phyloP scores from a whole-genome alignment of 2,888 invertebrate genomes.

The Drosophila glabriapex region DNA sequence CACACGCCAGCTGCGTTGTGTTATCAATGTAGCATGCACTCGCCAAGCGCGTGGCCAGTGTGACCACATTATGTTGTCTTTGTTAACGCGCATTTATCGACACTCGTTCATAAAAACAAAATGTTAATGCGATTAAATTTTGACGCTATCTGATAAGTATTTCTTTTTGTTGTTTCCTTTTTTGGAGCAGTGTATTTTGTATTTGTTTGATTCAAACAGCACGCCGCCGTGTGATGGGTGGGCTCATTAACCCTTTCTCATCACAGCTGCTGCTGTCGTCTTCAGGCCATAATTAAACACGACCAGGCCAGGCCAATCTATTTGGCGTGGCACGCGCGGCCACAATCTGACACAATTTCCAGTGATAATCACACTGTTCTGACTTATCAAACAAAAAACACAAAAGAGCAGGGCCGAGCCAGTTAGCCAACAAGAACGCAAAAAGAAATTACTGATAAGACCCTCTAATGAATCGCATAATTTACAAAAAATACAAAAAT shows the following conservation, averaged over 20 bases:
- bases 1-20: neutral
- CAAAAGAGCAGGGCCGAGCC: slow-evolving; percentile 20
- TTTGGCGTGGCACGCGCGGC: slow-evolving; percentile 1
- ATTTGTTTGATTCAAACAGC: neutral
- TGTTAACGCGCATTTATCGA: slow-evolving; percentile 30
- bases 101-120: slow-evolving; percentile 33
- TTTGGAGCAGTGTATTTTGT: slow-evolving; percentile 2
- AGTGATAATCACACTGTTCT: slow-evolving; percentile 31
- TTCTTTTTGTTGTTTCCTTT: neutral
- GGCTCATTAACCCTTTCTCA: slow-evolving; percentile 30
- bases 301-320: neutral
- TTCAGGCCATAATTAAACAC: neutral
- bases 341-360: slow-evolving; percentile 27
- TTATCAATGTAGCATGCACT: slow-evolving; percentile 36
- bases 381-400: slow-evolving; percentile 34
- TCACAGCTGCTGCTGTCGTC: neutral
- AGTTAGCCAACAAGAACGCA: slow-evolving; percentile 2
- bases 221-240: neutral
- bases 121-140: slow-evolving; percentile 37
- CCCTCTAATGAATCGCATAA: neutral
- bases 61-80: slow-evolving; percentile 22
- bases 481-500: neutral
- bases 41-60: slow-evolving; percentile 38
- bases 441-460: slow-evolving; percentile 34
- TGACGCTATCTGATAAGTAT: slow-evolving; percentile 28